Percentiles rank a stretch among this genome's conserved stretches.
These are phyloP conservation scores for Tylochromis polylepis DNA, from an alignment of 2,113 vertebrate species.

Conservation along the genomic window DNA sequence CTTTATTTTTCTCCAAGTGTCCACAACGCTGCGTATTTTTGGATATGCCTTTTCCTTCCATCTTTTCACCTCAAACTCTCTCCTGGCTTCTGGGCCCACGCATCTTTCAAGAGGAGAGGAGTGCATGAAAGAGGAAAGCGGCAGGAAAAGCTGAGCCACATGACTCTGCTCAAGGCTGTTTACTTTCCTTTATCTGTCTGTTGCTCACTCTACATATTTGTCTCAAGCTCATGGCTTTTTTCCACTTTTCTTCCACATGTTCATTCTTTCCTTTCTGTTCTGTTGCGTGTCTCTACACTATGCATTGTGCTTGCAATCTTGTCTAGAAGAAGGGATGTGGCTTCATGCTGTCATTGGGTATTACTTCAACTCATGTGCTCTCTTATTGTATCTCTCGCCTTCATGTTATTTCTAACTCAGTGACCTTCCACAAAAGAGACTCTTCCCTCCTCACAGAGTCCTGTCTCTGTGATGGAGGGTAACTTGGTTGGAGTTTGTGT, in stretches of 20 bases:
- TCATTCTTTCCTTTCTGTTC: background rate
- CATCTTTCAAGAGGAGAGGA: slow-evolving; percentile 1
- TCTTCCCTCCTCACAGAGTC: background rate
- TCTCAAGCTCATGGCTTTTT: background rate
- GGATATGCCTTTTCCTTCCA: slow-evolving; percentile 24
- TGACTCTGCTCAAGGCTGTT: slow-evolving; percentile 40
- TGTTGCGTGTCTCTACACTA: background rate
- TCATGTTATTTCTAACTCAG: slow-evolving; percentile 34
- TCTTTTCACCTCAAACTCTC: slow-evolving; percentile 4
- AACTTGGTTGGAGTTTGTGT: background rate
- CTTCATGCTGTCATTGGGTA: slow-evolving; percentile 60
- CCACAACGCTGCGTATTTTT: slow-evolving; percentile 37
- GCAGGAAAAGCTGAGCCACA: slow-evolving; percentile 27
- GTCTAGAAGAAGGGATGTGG: slow-evolving; percentile 51
- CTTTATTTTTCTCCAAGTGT: slow-evolving; percentile 4
- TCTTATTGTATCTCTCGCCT: slow-evolving; percentile 31
- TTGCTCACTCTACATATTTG: background rate
- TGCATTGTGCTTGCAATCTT: background rate
- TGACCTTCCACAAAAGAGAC: slow-evolving; percentile 17
- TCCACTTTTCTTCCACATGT: background rate
- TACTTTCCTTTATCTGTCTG: background rate
- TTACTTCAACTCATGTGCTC: slow-evolving; percentile 63
- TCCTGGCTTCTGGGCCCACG: slow-evolving; percentile 2
- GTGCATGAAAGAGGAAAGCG: slow-evolving; percentile 6
- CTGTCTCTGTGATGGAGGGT: background rate